These are phyloP conservation scores for Henricia sp. DNA, from an alignment of 53 echinoderm and acorn worm species.

Conservation along the genomic window DNA sequence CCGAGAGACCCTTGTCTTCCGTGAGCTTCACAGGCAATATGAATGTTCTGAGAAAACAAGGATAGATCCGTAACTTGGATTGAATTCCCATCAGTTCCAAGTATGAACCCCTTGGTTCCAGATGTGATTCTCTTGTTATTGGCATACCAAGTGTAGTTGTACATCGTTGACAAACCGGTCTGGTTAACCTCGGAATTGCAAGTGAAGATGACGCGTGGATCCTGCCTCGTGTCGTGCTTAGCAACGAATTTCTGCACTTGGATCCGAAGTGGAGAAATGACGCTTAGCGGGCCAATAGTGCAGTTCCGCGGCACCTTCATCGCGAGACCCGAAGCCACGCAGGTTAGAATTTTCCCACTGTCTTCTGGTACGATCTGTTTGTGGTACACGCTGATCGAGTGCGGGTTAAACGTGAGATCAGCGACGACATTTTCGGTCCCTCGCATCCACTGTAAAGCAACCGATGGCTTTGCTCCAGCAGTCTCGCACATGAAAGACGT, in stretches of 20 bases:
- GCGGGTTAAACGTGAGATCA: slow-evolving; percentile 34
- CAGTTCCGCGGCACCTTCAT: slow-evolving; percentile 64
- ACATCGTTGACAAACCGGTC: slow-evolving; percentile 16
- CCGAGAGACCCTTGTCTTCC: slow-evolving; percentile 66
- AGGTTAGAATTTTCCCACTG: slow-evolving; percentile 54
- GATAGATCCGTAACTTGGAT: slow-evolving; percentile 70
- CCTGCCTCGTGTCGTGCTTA: slow-evolving; percentile 8
- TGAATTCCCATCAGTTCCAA: slow-evolving; percentile 69
- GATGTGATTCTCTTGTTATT: slow-evolving; percentile 55
- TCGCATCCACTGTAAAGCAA: slow-evolving; percentile 58
- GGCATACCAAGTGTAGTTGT: slow-evolving; percentile 87
- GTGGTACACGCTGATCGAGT: slow-evolving; percentile 59
- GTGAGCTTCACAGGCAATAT: slow-evolving; percentile 69
- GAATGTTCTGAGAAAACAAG: slow-evolving; percentile 51
- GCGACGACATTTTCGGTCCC: slow-evolving; percentile 48
- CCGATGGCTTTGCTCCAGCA: slow-evolving; percentile 70
- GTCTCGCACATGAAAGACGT: slow-evolving; percentile 75
- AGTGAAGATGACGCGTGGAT: slow-evolving; percentile 64
- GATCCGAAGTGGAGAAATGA: slow-evolving; percentile 65
- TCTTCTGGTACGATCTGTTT: slow-evolving; percentile 53
- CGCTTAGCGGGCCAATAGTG: slow-evolving; percentile 71
- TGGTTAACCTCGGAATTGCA: slow-evolving; percentile 72
- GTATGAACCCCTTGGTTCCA: slow-evolving; percentile 57
- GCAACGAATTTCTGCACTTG: slow-evolving; percentile 33
- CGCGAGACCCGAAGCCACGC: slow-evolving; percentile 72